These are phyloP conservation scores for Vidua macroura DNA, from an alignment of 2,113 vertebrate species.

Conservation along the genomic window DNA sequence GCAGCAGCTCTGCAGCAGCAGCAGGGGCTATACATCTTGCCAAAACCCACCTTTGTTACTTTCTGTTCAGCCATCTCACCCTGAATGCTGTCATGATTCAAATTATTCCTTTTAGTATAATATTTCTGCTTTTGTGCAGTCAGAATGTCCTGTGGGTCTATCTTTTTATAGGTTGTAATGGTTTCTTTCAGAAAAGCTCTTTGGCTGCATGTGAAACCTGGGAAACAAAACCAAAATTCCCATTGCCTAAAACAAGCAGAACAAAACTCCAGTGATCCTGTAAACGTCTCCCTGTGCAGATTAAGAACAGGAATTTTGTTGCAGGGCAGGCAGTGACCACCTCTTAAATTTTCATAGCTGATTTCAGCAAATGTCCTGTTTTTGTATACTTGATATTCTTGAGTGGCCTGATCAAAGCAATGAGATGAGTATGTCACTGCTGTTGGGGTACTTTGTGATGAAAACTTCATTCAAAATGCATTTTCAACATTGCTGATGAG, in stretches of 20 bases:
- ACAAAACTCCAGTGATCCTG: background rate
- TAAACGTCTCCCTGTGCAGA: background rate
- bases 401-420: background rate
- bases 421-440: background rate
- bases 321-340: background rate
- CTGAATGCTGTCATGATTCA: background rate
- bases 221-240: background rate
- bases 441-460: background rate
- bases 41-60: background rate
- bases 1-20: background rate
- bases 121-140: background rate
- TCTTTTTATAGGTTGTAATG: background rate
- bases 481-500: background rate
- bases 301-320: background rate
- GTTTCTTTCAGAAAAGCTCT: conserved; percentile 3
- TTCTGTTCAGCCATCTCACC: background rate
- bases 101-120: background rate
- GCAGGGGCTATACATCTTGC: fast-evolving
- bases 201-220: background rate
- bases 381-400: background rate
- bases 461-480: background rate
- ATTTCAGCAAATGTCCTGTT: background rate
- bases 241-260: background rate
- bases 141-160: background rate
- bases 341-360: background rate